Percentiles rank a stretch among this genome's conserved stretches.
phyloP scores from a whole-genome alignment of 2,113 vertebrate genomes.

The Polypterus senegalus region DNA sequence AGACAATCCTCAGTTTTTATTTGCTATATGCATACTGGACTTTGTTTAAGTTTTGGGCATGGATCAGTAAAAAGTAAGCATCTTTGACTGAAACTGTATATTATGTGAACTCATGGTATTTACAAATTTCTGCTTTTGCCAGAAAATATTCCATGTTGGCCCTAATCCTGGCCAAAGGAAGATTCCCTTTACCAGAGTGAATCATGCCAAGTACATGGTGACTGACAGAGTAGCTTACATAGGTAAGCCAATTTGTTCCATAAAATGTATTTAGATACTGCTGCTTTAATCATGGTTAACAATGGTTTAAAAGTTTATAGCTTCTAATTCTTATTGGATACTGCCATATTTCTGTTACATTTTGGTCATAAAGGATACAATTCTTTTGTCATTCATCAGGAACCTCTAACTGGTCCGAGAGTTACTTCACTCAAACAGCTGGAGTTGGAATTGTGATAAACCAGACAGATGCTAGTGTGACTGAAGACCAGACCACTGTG shows the following conservation, averaged over 20 bases:
- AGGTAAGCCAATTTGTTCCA: constrained; percentile 31
- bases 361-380: too few species aligned
- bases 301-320: too few species aligned
- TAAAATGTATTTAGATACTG: too few species aligned
- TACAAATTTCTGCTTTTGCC: constrained; percentile 2
- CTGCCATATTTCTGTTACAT: too few species aligned
- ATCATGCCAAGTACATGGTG: constrained; percentile 73
- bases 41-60: too few species aligned
- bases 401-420: constrained; percentile 68
- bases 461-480: constrained; percentile 37
- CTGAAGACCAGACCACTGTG: constrained; percentile 31
- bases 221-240: constrained; percentile 62
- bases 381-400: constrained; percentile 27
- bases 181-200: constrained; percentile 59
- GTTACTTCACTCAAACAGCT: constrained; percentile 54
- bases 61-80: too few species aligned
- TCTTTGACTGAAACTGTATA: too few species aligned
- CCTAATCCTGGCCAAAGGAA: constrained; percentile 35
- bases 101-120: too few species aligned
- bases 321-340: too few species aligned
- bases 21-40: too few species aligned
- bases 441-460: constrained; percentile 60
- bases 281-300: too few species aligned
- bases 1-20: too few species aligned
- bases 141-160: constrained; percentile 61